Conservation (phyloP, 2,113 vertebrate genomes). For the Carlito syrichta region DNA sequence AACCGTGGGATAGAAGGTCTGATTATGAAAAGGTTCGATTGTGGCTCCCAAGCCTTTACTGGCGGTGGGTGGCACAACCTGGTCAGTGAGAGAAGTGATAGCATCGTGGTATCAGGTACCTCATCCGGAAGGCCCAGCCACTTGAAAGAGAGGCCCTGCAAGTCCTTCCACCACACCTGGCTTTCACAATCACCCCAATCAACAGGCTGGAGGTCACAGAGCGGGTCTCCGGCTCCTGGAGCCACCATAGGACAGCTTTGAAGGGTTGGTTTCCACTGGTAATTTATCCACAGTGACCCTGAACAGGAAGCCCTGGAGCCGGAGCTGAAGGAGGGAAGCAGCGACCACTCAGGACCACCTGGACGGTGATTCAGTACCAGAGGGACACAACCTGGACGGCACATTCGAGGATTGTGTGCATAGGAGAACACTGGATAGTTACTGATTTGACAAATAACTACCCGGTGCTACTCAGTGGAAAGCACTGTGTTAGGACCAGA, state of each 20-base stretch:
- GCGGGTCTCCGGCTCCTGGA: constrained; percentile 25
- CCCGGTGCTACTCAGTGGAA: rapidly evolving
- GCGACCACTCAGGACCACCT: not conserved
- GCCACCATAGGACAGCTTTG: constrained; percentile 28
- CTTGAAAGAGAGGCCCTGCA: constrained; percentile 71
- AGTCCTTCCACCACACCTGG: constrained; percentile 69
- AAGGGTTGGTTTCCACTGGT: constrained; percentile 48
- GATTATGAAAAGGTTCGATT: not conserved
- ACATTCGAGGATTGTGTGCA: rapidly evolving
- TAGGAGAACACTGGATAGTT: rapidly evolving
- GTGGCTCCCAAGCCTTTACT: not conserved
- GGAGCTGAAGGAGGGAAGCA: not conserved
- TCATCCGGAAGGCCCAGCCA: constrained; percentile 4
- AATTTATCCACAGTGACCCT: not conserved
- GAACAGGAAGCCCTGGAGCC: not conserved
- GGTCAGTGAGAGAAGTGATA: not conserved
- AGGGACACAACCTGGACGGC: constrained; percentile 5
- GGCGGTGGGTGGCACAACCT: not conserved
- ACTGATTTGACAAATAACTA: rapidly evolving
- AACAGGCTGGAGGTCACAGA: not conserved
- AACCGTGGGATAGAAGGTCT: rapidly evolving
- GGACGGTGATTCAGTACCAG: not conserved
- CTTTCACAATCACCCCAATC: constrained; percentile 62
- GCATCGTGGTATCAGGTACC: constrained; percentile 50
- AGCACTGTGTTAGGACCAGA: rapidly evolving